A percentile compares a stretch with the other conserved stretches of the same genome.
phyloP scores from a whole-genome alignment of 1,140 invertebrate genomes.

The Arctopsyche grandis region DNA sequence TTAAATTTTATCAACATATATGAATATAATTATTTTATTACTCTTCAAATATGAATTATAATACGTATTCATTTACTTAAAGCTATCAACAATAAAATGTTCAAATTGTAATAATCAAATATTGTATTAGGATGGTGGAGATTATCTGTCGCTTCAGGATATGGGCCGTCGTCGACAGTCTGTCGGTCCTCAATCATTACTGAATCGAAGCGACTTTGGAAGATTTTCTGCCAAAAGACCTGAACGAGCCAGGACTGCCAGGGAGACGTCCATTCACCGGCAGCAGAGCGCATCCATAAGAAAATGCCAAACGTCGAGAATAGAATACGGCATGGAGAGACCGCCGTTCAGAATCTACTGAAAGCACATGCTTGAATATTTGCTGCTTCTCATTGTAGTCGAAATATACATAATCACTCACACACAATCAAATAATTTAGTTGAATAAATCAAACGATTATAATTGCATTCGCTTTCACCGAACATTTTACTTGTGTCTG shows the following conservation, averaged over 20 bases:
- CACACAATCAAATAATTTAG: background rate
- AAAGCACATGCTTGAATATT: constrained; percentile 8
- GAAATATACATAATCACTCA: constrained; percentile 15
- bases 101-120: too few species aligned
- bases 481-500: background rate
- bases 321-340: constrained; percentile 48
- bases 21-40: too few species aligned
- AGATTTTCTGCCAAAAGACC: constrained; percentile 33
- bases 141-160: constrained; percentile 52
- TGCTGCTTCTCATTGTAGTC: constrained; percentile 1
- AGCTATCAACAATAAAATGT: too few species aligned
- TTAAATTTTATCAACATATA: too few species aligned
- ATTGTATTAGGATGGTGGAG: constrained; percentile 41
- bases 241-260: constrained; percentile 48
- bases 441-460: background rate
- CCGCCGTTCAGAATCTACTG: constrained; percentile 53
- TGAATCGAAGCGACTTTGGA: background rate
- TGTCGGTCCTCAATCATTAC: constrained; percentile 44
- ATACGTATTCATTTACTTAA: too few species aligned
- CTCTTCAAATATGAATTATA: too few species aligned
- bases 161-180: constrained; percentile 46
- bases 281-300: constrained; percentile 37
- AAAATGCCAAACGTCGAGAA: constrained; percentile 50
- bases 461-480: background rate
- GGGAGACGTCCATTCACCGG: constrained; percentile 41